These are phyloP conservation scores for Liasis olivaceus DNA, from an alignment of 2,797 vertebrate genomes.

Conservation along the genomic window DNA sequence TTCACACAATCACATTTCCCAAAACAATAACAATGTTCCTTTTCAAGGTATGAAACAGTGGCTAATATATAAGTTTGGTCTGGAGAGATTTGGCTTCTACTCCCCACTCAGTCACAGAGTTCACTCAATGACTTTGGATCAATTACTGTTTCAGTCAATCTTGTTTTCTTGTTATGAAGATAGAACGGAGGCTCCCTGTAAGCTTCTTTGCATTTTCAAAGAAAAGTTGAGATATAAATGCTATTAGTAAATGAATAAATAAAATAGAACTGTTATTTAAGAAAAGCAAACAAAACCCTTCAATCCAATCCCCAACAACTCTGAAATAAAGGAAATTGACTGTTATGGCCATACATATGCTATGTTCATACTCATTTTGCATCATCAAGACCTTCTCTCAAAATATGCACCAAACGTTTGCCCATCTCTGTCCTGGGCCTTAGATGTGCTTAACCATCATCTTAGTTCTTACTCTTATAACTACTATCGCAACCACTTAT, in stretches of 20 bases:
- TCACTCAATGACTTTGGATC: not conserved
- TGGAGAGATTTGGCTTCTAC: not conserved
- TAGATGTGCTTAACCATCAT: not conserved
- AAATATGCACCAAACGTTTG: not conserved
- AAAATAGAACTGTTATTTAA: not conserved
- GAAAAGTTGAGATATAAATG: not conserved
- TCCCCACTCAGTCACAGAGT: not conserved
- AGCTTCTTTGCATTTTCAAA: not conserved
- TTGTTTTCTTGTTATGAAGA: not conserved
- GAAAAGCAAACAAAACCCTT: not conserved
- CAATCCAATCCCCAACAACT: not conserved
- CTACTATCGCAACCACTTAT: not conserved
- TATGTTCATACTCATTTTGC: not conserved
- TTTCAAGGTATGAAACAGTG: not conserved
- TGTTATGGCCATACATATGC: not conserved
- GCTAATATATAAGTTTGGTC: not conserved
- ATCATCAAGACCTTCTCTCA: not conserved
- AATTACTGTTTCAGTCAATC: not conserved
- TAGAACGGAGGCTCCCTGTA: not conserved
- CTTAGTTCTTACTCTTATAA: not conserved
- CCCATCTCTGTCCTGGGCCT: not conserved
- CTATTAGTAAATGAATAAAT: not conserved
- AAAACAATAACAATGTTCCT: not conserved
- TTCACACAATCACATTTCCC: not conserved
- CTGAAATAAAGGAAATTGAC: not conserved